phyloP scores from a whole-genome alignment of 1,140 invertebrate species.

The Hyles euphorbiae region DNA sequence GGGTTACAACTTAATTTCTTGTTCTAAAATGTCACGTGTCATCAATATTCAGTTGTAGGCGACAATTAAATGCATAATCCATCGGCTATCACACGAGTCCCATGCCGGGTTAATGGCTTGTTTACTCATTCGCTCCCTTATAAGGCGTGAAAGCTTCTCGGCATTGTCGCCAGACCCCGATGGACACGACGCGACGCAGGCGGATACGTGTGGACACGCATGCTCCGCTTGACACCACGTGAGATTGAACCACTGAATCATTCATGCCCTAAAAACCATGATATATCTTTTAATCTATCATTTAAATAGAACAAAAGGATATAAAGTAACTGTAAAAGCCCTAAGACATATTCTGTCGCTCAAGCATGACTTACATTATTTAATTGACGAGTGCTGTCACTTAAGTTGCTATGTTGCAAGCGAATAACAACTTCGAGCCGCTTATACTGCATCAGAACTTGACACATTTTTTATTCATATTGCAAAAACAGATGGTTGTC shows the following conservation, averaged over 20 bases:
- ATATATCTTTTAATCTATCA: too few relatives aligned
- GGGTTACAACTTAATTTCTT: too few relatives aligned
- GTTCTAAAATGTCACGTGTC: too few relatives aligned
- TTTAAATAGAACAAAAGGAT: too few relatives aligned
- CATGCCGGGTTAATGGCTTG: conserved; percentile 54
- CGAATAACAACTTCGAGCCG: too few relatives aligned
- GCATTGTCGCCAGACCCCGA: conserved; percentile 54
- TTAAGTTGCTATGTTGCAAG: too few relatives aligned
- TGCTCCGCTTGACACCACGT: conserved; percentile 23
- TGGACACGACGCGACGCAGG: conserved; percentile 26
- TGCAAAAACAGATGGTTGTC: conserved; percentile 58
- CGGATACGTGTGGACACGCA: conserved; percentile 31
- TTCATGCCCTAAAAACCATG: too few relatives aligned
- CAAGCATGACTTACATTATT: not conserved
- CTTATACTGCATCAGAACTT: conserved; percentile 13
- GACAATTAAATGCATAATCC: conserved; percentile 67
- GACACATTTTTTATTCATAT: conserved; percentile 55
- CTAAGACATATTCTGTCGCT: too few relatives aligned
- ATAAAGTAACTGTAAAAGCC: too few relatives aligned
- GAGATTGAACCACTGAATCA: conserved; percentile 17
- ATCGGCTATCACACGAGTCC: conserved; percentile 42
- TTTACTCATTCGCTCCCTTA: conserved; percentile 55
- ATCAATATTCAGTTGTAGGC: conserved; percentile 19
- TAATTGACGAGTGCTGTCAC: too few relatives aligned
- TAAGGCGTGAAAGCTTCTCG: conserved; percentile 66